A percentile compares a stretch with the other conserved stretches of the same genome.
Evolutionary conservation across 2,888 invertebrate genomes (phyloP).

Genomic region (Perdita meconis): DNA sequence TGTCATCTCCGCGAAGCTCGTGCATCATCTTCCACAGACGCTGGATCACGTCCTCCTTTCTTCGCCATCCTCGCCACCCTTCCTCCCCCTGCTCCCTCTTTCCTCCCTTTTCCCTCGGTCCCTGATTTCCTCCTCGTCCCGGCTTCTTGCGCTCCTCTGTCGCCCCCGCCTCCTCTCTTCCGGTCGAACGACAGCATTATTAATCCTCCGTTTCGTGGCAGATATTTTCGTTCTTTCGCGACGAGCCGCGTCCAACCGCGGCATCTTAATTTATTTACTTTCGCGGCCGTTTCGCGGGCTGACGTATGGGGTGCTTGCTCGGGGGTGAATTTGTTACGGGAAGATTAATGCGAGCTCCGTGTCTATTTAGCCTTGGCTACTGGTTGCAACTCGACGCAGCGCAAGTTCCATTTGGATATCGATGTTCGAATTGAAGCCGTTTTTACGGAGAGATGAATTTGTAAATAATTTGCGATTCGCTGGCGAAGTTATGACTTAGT

Average conservation of each 20-base stretch:
- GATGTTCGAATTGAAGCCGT: too few species aligned
- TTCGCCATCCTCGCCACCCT: conserved; percentile 20
- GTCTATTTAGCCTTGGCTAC: background rate
- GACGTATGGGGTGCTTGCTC: background rate
- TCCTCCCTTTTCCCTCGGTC: background rate
- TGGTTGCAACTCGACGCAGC: too few species aligned
- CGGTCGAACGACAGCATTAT: conserved; percentile 61
- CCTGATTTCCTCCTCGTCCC: conserved; percentile 30
- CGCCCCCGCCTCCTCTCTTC: too few species aligned
- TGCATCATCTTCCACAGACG: conserved; percentile 75
- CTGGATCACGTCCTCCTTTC: conserved; percentile 55
- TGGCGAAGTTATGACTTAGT: too few species aligned
- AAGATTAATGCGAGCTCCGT: too few species aligned
- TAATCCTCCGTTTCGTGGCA: conserved; percentile 68
- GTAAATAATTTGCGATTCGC: too few species aligned
- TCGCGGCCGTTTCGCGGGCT: background rate
- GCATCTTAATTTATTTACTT: conserved; percentile 58
- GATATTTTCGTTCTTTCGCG: conserved; percentile 65
- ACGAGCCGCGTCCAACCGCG: conserved; percentile 22
- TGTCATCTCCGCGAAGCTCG: conserved; percentile 74
- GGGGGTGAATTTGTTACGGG: background rate
- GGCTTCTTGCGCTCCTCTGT: conserved; percentile 23
- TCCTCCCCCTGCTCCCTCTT: background rate
- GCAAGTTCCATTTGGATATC: too few species aligned
- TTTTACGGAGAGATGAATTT: too few species aligned